A percentile compares a stretch with the other conserved stretches of the same genome.
Evolutionary conservation across 2,888 invertebrate genomes (phyloP).

Genomic region (Crossocerus cetratus): DNA sequence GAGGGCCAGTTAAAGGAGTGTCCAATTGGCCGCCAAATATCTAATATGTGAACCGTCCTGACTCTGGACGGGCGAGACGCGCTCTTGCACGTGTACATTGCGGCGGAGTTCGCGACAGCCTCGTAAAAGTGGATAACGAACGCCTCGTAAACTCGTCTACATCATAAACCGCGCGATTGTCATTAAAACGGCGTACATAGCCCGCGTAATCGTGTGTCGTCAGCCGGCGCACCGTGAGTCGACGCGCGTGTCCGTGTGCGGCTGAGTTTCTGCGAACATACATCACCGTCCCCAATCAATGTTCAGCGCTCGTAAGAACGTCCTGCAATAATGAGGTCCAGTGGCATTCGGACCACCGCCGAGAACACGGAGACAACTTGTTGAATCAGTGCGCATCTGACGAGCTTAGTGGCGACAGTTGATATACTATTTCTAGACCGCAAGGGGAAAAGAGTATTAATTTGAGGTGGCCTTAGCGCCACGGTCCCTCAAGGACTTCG

Average conservation of each 20-base stretch:
- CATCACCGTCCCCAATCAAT: no score
- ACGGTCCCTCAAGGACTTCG: conserved; percentile 38
- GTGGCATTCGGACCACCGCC: background rate
- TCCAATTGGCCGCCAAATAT: no score
- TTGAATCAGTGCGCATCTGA: conserved; percentile 31
- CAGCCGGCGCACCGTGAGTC: no score
- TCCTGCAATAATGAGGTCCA: background rate
- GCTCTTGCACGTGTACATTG: no score
- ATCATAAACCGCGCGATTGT: background rate
- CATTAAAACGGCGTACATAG: background rate
- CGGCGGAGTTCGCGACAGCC: background rate
- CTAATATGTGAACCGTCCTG: no score
- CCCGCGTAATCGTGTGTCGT: no score
- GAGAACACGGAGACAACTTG: conserved; percentile 36
- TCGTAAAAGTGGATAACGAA: conserved; percentile 1
- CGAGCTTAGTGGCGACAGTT: conserved; percentile 10
- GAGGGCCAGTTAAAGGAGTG: no score
- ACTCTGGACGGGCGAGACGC: no score
- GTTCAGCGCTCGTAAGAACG: no score
- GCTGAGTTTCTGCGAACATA: no score
- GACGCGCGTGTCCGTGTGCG: no score
- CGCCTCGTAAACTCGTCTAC: background rate
- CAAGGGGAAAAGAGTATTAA: conserved; percentile 13
- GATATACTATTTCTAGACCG: conserved; percentile 32
- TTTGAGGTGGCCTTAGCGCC: conserved; percentile 9